A percentile compares a stretch with the other conserved stretches of the same genome.
Evolutionary conservation across 2,888 invertebrate species (phyloP).

Genomic region (Pyrgus malvae): DNA sequence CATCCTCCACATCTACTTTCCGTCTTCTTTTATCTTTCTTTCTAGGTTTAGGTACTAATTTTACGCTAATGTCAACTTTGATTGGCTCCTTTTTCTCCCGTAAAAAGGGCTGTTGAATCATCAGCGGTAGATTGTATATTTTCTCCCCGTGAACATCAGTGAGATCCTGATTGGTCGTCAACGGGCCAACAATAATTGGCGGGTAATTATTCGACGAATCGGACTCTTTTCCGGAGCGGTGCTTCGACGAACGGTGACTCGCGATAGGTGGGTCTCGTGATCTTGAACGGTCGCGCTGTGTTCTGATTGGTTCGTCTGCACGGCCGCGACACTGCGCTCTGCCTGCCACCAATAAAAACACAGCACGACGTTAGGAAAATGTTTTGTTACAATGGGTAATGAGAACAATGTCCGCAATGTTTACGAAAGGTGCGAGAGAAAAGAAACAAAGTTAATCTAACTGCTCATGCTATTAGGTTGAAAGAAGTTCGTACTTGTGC

Average conservation of each 20-base stretch:
- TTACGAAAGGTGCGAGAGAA: conserved; percentile 19
- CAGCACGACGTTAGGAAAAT: conserved; percentile 76
- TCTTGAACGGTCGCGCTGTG: conserved; percentile 77
- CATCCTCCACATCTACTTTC: conserved; percentile 56
- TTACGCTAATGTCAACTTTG: conserved; percentile 90
- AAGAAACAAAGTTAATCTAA: conserved; percentile 38
- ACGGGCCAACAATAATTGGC: conserved; percentile 73
- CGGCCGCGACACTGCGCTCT: conserved; percentile 80
- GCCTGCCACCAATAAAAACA: conserved; percentile 82
- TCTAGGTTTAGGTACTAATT: conserved; percentile 84
- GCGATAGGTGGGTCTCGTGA: conserved; percentile 60
- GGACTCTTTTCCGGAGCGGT: conserved; percentile 80
- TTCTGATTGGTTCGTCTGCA: conserved; percentile 81
- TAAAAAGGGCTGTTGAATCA: conserved; percentile 83
- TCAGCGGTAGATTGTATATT: conserved; percentile 73
- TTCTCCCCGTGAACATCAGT: conserved; percentile 63
- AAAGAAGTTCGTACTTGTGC: conserved; percentile 89
- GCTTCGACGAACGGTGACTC: conserved; percentile 65
- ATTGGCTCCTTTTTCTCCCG: conserved; percentile 86
- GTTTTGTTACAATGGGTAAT: conserved; percentile 60
- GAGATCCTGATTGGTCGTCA: conserved; percentile 80
- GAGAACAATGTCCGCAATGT: conserved; percentile 50
- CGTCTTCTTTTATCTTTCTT: conserved; percentile 69
- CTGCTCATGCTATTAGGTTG: conserved; percentile 61
- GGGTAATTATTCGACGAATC: conserved; percentile 80